These are phyloP conservation scores for Belonocnema kinseyi DNA, from an alignment of 1,140 invertebrate genomes.

Conservation along the genomic window DNA sequence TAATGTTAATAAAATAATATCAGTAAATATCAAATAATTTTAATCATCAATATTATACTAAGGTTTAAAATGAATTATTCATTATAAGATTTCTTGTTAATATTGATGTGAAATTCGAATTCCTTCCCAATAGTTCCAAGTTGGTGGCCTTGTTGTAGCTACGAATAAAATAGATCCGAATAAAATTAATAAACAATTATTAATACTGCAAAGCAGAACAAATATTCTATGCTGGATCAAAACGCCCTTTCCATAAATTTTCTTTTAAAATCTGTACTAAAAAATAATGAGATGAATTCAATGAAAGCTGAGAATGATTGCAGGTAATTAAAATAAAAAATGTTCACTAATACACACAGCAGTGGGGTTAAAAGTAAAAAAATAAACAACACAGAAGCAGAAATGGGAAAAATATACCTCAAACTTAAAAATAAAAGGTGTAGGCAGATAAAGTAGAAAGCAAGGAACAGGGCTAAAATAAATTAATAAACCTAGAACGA, in stretches of 20 bases:
- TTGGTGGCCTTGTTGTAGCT: no score
- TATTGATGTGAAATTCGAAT: no score
- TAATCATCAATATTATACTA: no score
- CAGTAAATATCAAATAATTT: no score
- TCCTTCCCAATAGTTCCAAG: no score
- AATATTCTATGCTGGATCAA: no score
- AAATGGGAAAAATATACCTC: not conserved
- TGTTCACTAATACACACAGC: conserved; percentile 20
- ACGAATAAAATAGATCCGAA: no score
- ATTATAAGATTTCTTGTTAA: no score
- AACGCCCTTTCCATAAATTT: not conserved
- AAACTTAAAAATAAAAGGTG: not conserved
- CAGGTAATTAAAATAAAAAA: not conserved
- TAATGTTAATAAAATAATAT: no score
- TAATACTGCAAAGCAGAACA: no score
- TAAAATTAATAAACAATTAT: no score
- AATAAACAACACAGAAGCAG: not conserved
- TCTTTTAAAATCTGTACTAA: conserved; percentile 1
- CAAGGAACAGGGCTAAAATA: not conserved
- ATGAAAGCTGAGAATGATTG: not conserved
- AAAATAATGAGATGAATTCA: not conserved
- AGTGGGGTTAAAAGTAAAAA: not conserved
- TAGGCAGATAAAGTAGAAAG: not conserved
- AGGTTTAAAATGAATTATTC: no score
- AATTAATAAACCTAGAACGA: not conserved